phyloP scores from a whole-genome alignment of 1,140 invertebrate species.

The Cyphomyrmex costatus region DNA sequence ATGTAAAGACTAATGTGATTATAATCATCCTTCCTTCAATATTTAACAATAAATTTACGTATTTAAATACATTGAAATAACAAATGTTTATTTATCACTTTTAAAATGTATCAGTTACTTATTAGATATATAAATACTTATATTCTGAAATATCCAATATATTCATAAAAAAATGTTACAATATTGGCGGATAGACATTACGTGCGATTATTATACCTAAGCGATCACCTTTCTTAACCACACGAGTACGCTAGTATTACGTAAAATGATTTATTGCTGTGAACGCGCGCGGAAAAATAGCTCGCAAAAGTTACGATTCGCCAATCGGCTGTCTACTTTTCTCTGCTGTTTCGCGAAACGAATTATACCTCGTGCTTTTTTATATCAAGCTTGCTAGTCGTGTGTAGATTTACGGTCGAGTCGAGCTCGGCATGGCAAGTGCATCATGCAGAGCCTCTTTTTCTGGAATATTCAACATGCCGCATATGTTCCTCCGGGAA shows the following conservation, averaged over 20 bases:
- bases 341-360: conserved; percentile 7
- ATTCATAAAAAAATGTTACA: background rate
- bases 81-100: background rate
- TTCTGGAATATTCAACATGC: conserved; percentile 6
- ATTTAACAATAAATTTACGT: background rate
- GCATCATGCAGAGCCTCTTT: background rate
- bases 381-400: conserved; percentile 6
- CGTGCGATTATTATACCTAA: background rate
- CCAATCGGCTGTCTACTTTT: conserved; percentile 23
- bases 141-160: background rate
- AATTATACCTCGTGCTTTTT: conserved; percentile 22
- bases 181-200: conserved; percentile 2
- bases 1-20: background rate
- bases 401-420: conserved; percentile 37
- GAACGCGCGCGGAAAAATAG: conserved; percentile 2
- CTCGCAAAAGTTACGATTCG: conserved; percentile 19
- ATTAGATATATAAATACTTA: background rate
- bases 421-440: conserved; percentile 16
- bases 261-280: conserved; percentile 20
- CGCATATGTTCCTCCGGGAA: background rate
- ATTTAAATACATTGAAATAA: background rate
- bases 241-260: conserved; percentile 10
- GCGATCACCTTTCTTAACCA: conserved; percentile 2
- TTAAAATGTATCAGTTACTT: background rate
- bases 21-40: background rate